Percentiles rank a stretch among this genome's conserved stretches.
Evolutionary conservation across 2,113 vertebrate species (phyloP).

Genomic region (Ellobius talpinus): DNA sequence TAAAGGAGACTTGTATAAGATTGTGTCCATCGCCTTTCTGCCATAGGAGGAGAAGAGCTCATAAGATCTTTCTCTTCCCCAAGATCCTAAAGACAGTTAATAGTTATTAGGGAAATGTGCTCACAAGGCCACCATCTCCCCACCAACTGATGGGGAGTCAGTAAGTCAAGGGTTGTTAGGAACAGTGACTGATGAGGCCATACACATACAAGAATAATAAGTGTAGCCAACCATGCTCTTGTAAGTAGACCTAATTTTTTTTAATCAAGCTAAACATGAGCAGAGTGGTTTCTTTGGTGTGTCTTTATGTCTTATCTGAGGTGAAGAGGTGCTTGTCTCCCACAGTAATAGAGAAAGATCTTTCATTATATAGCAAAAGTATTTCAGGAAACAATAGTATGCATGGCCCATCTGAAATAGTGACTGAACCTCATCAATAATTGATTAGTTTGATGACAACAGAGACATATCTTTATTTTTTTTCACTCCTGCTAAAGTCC

Average conservation of each 20-base stretch:
- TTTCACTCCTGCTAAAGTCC: conserved; percentile 41
- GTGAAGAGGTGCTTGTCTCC: background rate
- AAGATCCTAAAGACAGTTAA: background rate
- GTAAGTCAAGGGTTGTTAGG: background rate
- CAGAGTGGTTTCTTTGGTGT: background rate
- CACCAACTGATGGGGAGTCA: background rate
- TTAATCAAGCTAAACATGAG: too few relatives aligned
- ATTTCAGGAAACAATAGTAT: conserved; percentile 26
- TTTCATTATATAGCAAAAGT: background rate
- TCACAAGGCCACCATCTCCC: too few relatives aligned
- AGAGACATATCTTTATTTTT: conserved; percentile 56
- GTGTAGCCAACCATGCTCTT: too few relatives aligned
- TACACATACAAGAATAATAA: background rate
- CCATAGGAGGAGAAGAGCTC: too few relatives aligned
- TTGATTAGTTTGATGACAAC: conserved; percentile 61
- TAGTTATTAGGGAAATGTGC: background rate
- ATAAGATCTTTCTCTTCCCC: background rate
- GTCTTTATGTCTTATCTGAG: background rate
- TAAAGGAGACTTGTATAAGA: too few relatives aligned
- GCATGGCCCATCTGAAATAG: background rate
- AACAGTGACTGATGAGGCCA: too few relatives aligned
- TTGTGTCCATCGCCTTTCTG: too few relatives aligned
- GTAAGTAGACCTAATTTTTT: background rate
- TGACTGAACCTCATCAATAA: background rate
- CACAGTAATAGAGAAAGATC: background rate